Percentiles rank a stretch among this genome's conserved stretches.
phyloP scores from a whole-genome alignment of 1,140 invertebrate species.

The Acyrthosiphon pisum region DNA sequence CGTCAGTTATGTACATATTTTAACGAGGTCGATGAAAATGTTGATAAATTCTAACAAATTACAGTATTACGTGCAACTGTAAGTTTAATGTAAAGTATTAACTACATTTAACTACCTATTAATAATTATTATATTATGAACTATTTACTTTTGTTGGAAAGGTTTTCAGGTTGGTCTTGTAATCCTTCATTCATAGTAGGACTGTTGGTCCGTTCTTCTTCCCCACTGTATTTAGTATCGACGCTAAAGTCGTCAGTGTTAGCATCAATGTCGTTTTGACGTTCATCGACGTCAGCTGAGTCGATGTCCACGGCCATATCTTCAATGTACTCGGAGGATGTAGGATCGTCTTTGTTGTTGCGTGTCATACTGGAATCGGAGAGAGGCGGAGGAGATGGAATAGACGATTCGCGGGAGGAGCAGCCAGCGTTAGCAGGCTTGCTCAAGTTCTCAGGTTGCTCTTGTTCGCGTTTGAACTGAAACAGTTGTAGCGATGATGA shows the following conservation, averaged over 20 bases:
- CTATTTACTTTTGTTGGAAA: slow-evolving; percentile 75
- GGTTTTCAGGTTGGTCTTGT: slow-evolving; percentile 81
- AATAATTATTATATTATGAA: not conserved
- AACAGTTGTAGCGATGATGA: slow-evolving; percentile 64
- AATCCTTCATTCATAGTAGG: slow-evolving; percentile 69
- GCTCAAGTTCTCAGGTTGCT: slow-evolving; percentile 79
- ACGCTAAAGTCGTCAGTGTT: slow-evolving; percentile 74
- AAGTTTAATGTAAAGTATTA: not conserved
- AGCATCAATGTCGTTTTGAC: not conserved
- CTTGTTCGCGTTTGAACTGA: slow-evolving; percentile 78
- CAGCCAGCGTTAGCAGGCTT: slow-evolving; percentile 66
- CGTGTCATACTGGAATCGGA: slow-evolving; percentile 65
- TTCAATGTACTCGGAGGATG: not conserved
- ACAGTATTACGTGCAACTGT: not conserved
- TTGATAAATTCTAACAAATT: not conserved
- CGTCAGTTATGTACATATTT: not conserved
- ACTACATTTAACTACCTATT: not conserved
- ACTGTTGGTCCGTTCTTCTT: slow-evolving; percentile 70
- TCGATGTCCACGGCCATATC: slow-evolving; percentile 65
- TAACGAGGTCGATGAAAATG: not conserved
- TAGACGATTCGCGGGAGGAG: slow-evolving; percentile 58
- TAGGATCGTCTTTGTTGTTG: slow-evolving; percentile 7
- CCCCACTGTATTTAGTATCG: slow-evolving; percentile 72
- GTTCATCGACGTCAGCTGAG: slow-evolving; percentile 70
- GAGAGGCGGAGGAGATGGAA: slow-evolving; percentile 62